Conservation (phyloP, 2,113 vertebrate species). For the Reinhardtius hippoglossoides region DNA sequence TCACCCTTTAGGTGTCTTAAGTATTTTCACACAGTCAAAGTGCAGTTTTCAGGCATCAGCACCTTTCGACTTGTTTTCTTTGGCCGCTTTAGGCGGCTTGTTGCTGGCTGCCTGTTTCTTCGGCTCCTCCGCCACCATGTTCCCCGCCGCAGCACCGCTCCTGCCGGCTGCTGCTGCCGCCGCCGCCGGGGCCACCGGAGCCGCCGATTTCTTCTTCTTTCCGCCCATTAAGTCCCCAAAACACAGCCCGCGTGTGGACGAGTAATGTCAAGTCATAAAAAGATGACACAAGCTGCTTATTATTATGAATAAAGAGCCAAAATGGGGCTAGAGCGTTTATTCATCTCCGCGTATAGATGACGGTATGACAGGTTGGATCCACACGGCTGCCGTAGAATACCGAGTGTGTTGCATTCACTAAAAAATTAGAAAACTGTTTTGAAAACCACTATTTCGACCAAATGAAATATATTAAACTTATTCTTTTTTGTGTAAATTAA, state of each 20-base stretch:
- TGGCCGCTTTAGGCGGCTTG: conserved; percentile 63
- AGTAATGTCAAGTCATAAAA: conserved; percentile 8
- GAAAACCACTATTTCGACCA: background rate
- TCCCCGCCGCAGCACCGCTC: conserved; percentile 70
- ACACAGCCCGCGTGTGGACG: background rate
- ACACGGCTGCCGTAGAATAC: background rate
- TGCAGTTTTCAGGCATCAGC: background rate
- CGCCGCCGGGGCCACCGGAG: conserved; percentile 47
- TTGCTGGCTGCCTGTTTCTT: conserved; percentile 74
- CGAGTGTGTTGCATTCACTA: conserved; percentile 1
- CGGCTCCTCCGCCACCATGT: conserved; percentile 71
- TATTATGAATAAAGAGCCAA: background rate
- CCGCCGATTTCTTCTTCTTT: conserved; percentile 90
- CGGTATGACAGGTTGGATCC: background rate
- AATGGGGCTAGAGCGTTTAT: background rate
- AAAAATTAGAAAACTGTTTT: background rate
- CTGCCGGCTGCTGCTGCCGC: conserved; percentile 44
- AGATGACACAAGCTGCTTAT: accelerated
- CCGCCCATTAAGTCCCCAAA: conserved; percentile 85
- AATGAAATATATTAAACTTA: no score
- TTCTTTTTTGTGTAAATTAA: no score
- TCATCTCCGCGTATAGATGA: background rate
- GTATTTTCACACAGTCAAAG: background rate
- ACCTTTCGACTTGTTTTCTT: conserved; percentile 83
- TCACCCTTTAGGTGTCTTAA: background rate